Evolutionary conservation across 2,888 invertebrate species (phyloP).

Genomic region (Lissonota sp.): DNA sequence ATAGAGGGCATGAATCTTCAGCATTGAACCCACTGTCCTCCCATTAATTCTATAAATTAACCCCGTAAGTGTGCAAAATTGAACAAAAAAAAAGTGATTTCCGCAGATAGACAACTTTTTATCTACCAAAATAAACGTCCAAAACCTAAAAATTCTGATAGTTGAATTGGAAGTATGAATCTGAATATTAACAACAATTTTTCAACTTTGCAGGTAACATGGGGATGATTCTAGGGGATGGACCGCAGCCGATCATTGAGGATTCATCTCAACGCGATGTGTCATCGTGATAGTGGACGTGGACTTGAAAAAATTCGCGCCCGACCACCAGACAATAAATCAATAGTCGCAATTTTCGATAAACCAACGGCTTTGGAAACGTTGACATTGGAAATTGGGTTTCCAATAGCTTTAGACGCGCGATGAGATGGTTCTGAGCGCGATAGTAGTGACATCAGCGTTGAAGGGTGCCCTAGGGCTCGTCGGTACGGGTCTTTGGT

Average conservation of each 20-base stretch:
- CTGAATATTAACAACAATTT: too few species aligned
- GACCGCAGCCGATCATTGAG: slow-evolving; percentile 18
- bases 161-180: too few species aligned
- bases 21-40: too few species aligned
- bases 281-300: slow-evolving; percentile 68
- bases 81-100: too few species aligned
- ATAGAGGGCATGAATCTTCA: too few species aligned
- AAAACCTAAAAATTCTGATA: too few species aligned
- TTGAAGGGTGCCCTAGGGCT: slow-evolving; percentile 90
- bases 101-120: too few species aligned
- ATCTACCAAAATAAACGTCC: too few species aligned
- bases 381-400: background rate
- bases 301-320: slow-evolving; percentile 70
- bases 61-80: too few species aligned
- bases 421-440: slow-evolving; percentile 89
- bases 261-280: slow-evolving; percentile 65
- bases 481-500: slow-evolving; percentile 91
- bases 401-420: slow-evolving; percentile 22
- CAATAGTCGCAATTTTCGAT: slow-evolving; percentile 23
- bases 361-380: slow-evolving; percentile 38
- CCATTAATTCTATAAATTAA: too few species aligned
- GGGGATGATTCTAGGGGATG: background rate
- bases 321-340: slow-evolving; percentile 69
- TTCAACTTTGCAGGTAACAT: background rate
- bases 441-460: slow-evolving; percentile 91